Evolutionary conservation across 2,113 vertebrate species (phyloP), one percentile per base, ranked within the genome.

Genomic region (Nannospalax galili): DNA sequence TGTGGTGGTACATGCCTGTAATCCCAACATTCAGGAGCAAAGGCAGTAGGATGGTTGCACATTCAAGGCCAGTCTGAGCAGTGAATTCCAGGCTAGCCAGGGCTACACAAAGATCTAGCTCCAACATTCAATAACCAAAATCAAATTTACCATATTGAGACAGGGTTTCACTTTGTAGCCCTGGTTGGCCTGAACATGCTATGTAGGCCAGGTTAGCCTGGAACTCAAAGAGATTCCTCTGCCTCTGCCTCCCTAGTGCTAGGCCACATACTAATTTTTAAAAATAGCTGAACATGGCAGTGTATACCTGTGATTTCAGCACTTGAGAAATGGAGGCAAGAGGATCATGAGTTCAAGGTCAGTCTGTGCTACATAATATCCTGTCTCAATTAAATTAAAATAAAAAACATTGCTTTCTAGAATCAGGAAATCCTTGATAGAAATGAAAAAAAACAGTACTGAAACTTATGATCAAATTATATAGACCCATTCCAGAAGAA

Each of bases 401-500:
- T 3, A 91, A 92, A n/a, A 14, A 86, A 94, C 42, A 81, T 1
- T 72, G 45, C 19, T 48, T 84, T 88, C 78, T 85, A 8, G 45
- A 84, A 37, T n/a, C 26, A 93, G 32, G n/a, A 77, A 91, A 92
- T 48, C 64, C 60, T 58, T 84, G n/a, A 32, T 6, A 80, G 72
- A 92, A 87, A 85, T 89, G 72, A 93, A 78, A 90, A 78, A 90
- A 91, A 87, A 78, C 62, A 69, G 30, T 85, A 86, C 4, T 92
- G 42, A 94, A 94, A 88, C 60, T 72, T 70, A 72, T 42, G 28
- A 77, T n/a, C 35, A 81, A 79, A 95, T 84, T 90, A 78, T 28
- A 56, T 52, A 91, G 22, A 80, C 52, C 75, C 77, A 72, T 80
- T 56, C 90, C 15, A 93, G 24, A 87, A 89, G 37, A 10, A 85